A percentile compares a stretch with the other conserved stretches of the same genome.
These are phyloP conservation scores for Collichthys lucidus DNA, from an alignment of 2,113 vertebrate genomes.

Conservation along the genomic window DNA sequence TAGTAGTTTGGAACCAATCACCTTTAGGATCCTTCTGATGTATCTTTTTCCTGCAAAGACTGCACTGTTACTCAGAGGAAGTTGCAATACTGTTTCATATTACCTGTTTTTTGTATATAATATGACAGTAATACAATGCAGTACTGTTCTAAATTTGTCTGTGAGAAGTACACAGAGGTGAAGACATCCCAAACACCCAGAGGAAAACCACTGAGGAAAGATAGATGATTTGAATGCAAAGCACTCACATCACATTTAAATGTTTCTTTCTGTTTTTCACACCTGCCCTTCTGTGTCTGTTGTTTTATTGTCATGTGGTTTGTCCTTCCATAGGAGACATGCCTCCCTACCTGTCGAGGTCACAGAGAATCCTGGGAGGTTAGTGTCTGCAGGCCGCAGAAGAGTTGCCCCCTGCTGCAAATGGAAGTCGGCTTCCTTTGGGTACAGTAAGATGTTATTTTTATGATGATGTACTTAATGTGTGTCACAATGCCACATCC, in stretches of 20 bases:
- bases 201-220: not conserved
- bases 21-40: not conserved
- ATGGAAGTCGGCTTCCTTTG: slow-evolving; percentile 84
- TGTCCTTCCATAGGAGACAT: slow-evolving; percentile 75
- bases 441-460: slow-evolving; percentile 77
- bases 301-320: slow-evolving; percentile 25
- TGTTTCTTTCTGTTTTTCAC: not conserved
- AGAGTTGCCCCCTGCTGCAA: slow-evolving; percentile 74
- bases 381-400: slow-evolving; percentile 69
- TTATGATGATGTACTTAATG: not conserved
- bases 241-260: not conserved
- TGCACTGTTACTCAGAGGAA: not conserved
- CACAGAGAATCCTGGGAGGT: slow-evolving; percentile 57
- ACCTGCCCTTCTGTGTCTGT: slow-evolving; percentile 18
- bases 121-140: not conserved
- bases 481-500: slow-evolving; percentile 14
- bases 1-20: too few species aligned
- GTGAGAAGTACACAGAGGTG: slow-evolving; percentile 2
- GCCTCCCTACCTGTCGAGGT: slow-evolving; percentile 78
- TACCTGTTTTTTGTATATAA: not conserved
- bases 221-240: slow-evolving; percentile 22
- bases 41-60: not conserved
- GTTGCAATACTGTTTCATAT: not conserved
- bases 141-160: not conserved
- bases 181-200: slow-evolving; percentile 5